These are phyloP conservation scores for Aporrectodea caliginosa DNA, from an alignment of 1,140 invertebrate genomes.

Conservation along the genomic window DNA sequence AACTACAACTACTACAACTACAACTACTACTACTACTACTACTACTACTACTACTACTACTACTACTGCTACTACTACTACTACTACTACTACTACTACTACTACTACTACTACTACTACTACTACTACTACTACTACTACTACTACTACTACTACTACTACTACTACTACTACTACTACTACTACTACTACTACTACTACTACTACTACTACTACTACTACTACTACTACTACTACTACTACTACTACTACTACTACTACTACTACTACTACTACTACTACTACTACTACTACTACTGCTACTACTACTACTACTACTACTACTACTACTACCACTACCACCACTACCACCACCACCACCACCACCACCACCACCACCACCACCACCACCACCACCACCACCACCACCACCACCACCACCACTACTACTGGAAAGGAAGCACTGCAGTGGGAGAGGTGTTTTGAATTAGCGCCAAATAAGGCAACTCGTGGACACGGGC, in stretches of 20 bases:
- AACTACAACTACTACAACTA: conserved; percentile 26
- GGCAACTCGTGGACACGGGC: too few relatives aligned
- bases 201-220: conserved; percentile 32
- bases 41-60: conserved; percentile 29
- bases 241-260: conserved; percentile 29
- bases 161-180: conserved; percentile 32
- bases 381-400: too few relatives aligned
- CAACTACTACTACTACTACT: conserved; percentile 28
- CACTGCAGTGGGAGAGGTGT: too few relatives aligned
- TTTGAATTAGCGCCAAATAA: too few relatives aligned
- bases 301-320: too few relatives aligned
- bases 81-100: conserved; percentile 26
- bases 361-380: too few relatives aligned
- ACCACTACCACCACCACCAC: too few relatives aligned
- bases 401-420: too few relatives aligned
- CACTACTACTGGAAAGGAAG: too few relatives aligned
- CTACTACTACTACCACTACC: too few relatives aligned
- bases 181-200: conserved; percentile 26
- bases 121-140: conserved; percentile 24
- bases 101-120: conserved; percentile 27
- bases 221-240: conserved; percentile 30
- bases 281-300: too few relatives aligned
- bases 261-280: conserved; percentile 26
- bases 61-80: conserved; percentile 24
- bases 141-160: conserved; percentile 33